Base-by-base conservation (phyloP, 2,888 invertebrate species). In the Baronia brevicornis region DNA sequence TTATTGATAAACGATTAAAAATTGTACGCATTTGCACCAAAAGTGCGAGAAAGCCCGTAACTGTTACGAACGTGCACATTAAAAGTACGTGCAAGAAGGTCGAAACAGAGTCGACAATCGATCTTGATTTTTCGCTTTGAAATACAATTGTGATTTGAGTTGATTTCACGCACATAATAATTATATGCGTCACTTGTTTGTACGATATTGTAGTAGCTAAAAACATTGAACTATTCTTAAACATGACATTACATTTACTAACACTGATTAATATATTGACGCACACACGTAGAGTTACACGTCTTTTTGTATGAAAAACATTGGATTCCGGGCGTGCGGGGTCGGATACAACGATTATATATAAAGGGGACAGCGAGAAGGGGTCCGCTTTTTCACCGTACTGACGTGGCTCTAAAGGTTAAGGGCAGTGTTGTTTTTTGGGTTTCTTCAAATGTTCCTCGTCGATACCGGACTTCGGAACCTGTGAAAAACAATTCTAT, bases 361-460 rank as follows among this genome's bases (percentile, higher is more conserved):
- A 51, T 22, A 40, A 39, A 32, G 41, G 43, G 46, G 38, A 46
- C 43, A 44, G 31, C 36, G 32, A 38, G 36, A 29, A 44, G 25
- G 51, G 48, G 46, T 59, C 75, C 74, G 72, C 73, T 66, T 61
- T 67, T 68, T 65, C 69, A 67, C 75, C 59, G 77, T 79, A 80
- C 80, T 79, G 80, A 80, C 50, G 54, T 56, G 55, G 52, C 44
- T 67, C 55, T 77, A 78, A 77, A 72, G 78, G 89, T 89, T 89
- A 89, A 89, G 89, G 89, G 84, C 87, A 87, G 68, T 90, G 89
- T 67, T 88, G 89, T 78, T 90, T 90, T 75, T 91, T 91, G 55
- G 89, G 89, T 72, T 91, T 91, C 84, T 91, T 91, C 70, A 90
- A 89, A 61, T 94, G 92, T 63, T 95, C 94, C 64, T 94, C 93